phyloP scores from a whole-genome alignment of 1,140 invertebrate species.

The Anoplolepis gracilipes region DNA sequence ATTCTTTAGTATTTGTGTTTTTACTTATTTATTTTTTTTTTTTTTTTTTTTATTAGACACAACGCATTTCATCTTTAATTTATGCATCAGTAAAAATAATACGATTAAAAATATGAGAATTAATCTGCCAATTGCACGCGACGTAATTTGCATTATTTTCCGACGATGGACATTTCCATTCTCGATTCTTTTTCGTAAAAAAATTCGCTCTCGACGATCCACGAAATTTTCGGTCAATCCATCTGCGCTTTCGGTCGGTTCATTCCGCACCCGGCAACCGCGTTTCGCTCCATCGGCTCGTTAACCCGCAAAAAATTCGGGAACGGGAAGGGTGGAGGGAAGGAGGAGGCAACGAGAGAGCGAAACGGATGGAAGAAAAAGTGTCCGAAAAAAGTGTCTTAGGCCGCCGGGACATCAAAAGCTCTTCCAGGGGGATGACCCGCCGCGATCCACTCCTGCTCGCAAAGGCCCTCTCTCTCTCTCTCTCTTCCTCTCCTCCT shows the following conservation, averaged over 20 bases:
- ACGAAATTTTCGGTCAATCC: constrained; percentile 64
- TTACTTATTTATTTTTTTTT: too few species aligned
- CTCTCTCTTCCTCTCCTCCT: not conserved
- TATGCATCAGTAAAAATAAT: too few species aligned
- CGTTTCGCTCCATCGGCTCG: constrained; percentile 62
- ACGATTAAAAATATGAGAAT: too few species aligned
- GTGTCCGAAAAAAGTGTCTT: constrained; percentile 71
- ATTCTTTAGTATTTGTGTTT: too few species aligned
- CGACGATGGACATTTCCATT: too few species aligned
- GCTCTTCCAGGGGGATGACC: constrained; percentile 75
- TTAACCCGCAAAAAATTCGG: constrained; percentile 60
- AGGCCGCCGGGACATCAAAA: constrained; percentile 72
- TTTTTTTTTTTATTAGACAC: too few species aligned
- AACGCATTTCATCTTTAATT: too few species aligned
- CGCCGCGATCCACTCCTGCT: constrained; percentile 70
- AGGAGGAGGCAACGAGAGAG: not conserved
- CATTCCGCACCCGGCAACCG: not conserved
- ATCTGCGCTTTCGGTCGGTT: not conserved
- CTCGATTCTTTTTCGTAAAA: not conserved
- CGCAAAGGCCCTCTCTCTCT: constrained; percentile 50
- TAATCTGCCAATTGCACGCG: too few species aligned
- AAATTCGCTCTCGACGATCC: not conserved
- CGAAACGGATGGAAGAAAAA: constrained; percentile 58
- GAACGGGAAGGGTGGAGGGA: not conserved
- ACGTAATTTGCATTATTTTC: not conserved